Conservation (phyloP, 2,797 vertebrate species). For the Onychomys arenicola region DNA sequence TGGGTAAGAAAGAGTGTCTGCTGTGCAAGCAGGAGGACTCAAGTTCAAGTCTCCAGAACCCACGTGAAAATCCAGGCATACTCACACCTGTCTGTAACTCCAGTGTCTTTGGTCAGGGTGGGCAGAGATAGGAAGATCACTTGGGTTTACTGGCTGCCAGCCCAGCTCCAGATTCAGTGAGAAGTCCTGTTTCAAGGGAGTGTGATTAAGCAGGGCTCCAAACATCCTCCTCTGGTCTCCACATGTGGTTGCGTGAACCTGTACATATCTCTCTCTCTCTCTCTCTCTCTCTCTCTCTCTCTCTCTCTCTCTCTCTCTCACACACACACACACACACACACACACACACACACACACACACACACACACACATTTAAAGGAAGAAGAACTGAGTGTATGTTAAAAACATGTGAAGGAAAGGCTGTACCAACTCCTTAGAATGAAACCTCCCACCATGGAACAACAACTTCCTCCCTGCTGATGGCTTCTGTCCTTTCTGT, state of each 20-base stretch:
- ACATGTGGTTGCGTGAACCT: not conserved
- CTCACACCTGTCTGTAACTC: not conserved
- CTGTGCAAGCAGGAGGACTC: too few species aligned
- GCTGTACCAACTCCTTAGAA: not conserved
- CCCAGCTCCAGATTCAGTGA: not conserved
- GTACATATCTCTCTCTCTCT: not conserved
- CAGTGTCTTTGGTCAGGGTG: too few species aligned
- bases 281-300: not conserved
- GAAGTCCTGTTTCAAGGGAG: not conserved
- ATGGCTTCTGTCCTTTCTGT: not conserved
- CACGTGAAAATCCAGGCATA: not conserved
- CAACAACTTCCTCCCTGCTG: not conserved
- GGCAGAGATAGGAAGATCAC: not conserved
- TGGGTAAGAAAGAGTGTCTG: too few species aligned
- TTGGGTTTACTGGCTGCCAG: not conserved
- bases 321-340: not conserved
- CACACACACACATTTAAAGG: not conserved
- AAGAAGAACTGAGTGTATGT: not conserved
- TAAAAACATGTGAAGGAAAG: not conserved
- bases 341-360: not conserved
- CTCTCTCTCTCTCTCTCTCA: not conserved
- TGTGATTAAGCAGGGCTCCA: not conserved
- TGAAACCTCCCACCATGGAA: not conserved
- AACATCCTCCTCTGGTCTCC: not conserved
- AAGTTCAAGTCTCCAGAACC: not conserved